Evolutionary conservation across 2,113 vertebrate genomes (phyloP), one percentile per base, ranked within the genome.

Genomic region (Candoia aspera): DNA sequence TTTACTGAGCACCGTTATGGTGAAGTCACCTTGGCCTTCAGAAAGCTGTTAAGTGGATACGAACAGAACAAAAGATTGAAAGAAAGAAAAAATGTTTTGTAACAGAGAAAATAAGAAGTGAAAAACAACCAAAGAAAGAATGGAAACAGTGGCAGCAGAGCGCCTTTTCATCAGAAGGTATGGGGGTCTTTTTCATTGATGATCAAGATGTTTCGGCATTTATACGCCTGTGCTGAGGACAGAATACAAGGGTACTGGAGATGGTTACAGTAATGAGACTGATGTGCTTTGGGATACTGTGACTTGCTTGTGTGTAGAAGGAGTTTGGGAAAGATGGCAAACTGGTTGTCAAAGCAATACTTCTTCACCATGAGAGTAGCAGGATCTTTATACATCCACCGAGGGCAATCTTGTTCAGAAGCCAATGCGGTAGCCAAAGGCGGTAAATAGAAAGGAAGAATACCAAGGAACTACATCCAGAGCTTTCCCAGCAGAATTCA

Each of bases 331-430:
- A 19, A 2, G 37, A 33, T 26, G 37, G 13, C 62, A 86, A 53
- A 12, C 53, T 79, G 8, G 57, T 17, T 49, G 62, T 83, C 62
- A 83, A 59, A 58, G 53, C 42, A 73, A 57, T 54, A 8, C 3
- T 53, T 92, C 46, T 64, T 54, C 23, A 26, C 42, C 15, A 13
- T 26, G 90, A n/a, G 73, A 92, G 89, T 60, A 93, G 57, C 15
- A 91, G 89, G 33, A 46, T 87, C 53, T 90, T 90, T 90, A 85
- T 59, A 87, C 37, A 54, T 87, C 55, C 29, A 91, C 90, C 79
- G 58, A 60, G 46, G 55, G 64, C 24, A 89, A 92, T 88, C 79
- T 59, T 92, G 24, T 49, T 94, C 91, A 54, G 58, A 90, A 79
- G 42, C 19, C 49, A 49, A 58, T 90, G 54, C 57, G 24, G 4